A percentile compares a stretch with the other conserved stretches of the same genome.
Evolutionary conservation across 1,140 invertebrate genomes (phyloP).

Genomic region (Drosophila seguyi): DNA sequence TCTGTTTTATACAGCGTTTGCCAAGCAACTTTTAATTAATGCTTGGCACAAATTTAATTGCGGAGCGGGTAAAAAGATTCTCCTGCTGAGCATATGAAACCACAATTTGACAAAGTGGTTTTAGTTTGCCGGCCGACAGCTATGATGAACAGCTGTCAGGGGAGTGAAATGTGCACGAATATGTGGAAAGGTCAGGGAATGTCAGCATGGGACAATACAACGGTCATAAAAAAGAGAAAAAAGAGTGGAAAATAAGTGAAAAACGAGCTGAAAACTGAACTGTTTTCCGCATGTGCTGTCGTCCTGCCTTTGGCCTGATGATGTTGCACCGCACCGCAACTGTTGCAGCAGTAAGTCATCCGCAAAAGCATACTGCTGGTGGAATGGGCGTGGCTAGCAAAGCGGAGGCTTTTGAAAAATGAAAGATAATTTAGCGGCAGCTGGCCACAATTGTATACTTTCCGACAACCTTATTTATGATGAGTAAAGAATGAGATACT

Average conservation of each 20-base stretch:
- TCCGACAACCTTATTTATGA: constrained; percentile 25
- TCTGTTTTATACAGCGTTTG: background rate
- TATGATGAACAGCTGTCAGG: constrained; percentile 50
- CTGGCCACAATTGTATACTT: constrained; percentile 11
- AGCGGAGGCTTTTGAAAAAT: constrained; percentile 39
- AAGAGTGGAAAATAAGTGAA: constrained; percentile 1
- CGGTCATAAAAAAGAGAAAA: constrained; percentile 6
- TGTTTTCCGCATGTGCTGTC: constrained; percentile 34
- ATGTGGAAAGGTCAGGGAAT: constrained; percentile 57
- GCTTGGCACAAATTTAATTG: background rate
- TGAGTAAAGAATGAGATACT: constrained; percentile 14
- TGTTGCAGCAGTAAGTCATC: constrained; percentile 50
- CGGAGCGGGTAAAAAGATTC: background rate
- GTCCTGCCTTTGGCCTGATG: constrained; percentile 1
- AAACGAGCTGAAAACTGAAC: constrained; percentile 26
- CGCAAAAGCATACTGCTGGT: background rate
- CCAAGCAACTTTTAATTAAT: constrained; percentile 21
- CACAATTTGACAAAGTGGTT: constrained; percentile 29
- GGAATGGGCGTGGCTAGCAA: constrained; percentile 38
- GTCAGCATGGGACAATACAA: constrained; percentile 61
- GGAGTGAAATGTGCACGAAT: constrained; percentile 14
- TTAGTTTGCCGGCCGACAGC: constrained; percentile 13
- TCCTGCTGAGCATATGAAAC: background rate
- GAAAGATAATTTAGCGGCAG: constrained; percentile 42
- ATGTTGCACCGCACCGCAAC: constrained; percentile 40